Percentiles rank a stretch among this genome's conserved stretches.
phyloP scores from a whole-genome alignment of 2,797 vertebrate genomes.

The Triplophysa bombifrons region DNA sequence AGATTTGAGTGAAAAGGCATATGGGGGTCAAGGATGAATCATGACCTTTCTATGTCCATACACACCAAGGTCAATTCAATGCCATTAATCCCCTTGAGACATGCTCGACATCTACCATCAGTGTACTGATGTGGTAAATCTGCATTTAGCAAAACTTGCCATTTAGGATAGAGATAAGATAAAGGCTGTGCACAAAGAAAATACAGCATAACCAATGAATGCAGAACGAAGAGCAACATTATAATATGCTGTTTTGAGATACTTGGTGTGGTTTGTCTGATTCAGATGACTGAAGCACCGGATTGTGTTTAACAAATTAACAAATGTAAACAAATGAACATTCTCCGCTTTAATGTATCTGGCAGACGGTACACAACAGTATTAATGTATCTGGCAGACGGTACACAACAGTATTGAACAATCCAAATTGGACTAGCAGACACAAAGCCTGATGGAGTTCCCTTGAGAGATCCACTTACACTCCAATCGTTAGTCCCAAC shows the following conservation, averaged over 20 bases:
- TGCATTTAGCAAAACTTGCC: neutral
- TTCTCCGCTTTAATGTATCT: constrained; percentile 27
- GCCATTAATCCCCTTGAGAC: constrained; percentile 6
- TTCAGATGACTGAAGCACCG: neutral
- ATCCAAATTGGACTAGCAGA: constrained; percentile 27
- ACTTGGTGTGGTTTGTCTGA: constrained; percentile 14
- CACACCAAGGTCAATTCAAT: constrained; percentile 11
- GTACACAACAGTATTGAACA: constrained; percentile 15
- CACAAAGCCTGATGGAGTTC: constrained; percentile 29
- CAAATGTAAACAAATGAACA: neutral
- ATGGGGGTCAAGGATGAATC: constrained; percentile 31
- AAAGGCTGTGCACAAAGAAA: neutral
- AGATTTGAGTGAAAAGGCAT: constrained; percentile 15
- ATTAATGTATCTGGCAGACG: constrained; percentile 32
- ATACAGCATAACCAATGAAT: neutral
- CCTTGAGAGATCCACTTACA: constrained; percentile 26
- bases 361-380: constrained; percentile 10
- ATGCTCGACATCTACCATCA: neutral
- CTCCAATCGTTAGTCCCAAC: constrained; percentile 22
- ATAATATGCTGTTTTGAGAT: constrained; percentile 17
- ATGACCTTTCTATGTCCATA: constrained; percentile 27
- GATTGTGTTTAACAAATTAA: constrained; percentile 23
- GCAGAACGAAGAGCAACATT: neutral
- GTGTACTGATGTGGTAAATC: neutral
- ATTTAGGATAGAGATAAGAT: neutral